Percentiles rank a stretch among this genome's conserved stretches.
phyloP scores from a whole-genome alignment of 2,888 invertebrate species.

The Laothoe populi region DNA sequence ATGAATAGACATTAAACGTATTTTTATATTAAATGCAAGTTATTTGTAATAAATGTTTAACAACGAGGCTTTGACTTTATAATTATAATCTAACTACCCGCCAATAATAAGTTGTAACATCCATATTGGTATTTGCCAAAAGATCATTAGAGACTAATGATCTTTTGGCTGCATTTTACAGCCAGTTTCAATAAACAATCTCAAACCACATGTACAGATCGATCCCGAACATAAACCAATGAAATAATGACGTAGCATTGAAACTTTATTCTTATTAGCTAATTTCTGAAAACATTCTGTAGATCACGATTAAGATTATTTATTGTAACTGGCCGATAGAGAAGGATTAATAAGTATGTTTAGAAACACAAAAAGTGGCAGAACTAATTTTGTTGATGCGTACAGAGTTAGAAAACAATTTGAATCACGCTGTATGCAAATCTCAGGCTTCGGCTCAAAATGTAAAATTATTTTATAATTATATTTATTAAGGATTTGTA shows the following conservation, averaged over 20 bases:
- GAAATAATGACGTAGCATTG: too few relatives aligned
- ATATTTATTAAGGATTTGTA: not conserved
- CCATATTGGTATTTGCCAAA: not conserved
- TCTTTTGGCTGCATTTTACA: too few relatives aligned
- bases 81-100: not conserved
- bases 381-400: not conserved
- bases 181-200: too few relatives aligned
- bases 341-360: too few relatives aligned
- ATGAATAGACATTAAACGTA: not conserved
- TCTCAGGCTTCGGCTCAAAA: constrained; percentile 11
- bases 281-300: too few relatives aligned
- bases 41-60: not conserved
- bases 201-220: too few relatives aligned
- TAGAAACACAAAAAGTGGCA: not conserved
- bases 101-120: not conserved
- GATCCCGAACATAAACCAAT: too few relatives aligned
- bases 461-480: not conserved
- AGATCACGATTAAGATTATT: too few relatives aligned
- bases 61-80: not conserved
- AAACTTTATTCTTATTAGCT: too few relatives aligned
- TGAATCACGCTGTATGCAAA: not conserved
- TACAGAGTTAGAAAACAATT: not conserved
- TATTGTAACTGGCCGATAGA: too few relatives aligned
- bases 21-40: not conserved
- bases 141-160: not conserved